phyloP scores from a whole-genome alignment of 2,113 vertebrate genomes.

The Elephas maximus region DNA sequence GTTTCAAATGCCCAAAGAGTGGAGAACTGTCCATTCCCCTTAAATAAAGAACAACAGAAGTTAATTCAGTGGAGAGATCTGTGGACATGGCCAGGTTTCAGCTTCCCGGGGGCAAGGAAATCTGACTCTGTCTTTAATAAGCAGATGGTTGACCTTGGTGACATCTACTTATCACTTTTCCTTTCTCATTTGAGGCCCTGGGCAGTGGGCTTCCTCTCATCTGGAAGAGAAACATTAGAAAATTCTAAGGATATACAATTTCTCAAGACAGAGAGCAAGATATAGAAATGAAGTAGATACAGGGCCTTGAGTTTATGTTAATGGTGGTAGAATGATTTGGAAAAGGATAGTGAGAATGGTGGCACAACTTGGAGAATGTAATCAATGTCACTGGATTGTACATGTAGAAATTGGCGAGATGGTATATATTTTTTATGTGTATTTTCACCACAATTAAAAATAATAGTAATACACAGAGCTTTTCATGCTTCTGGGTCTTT shows the following conservation, averaged over 20 bases:
- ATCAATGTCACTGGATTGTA: neutral
- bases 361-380: neutral
- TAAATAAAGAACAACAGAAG: conserved; percentile 80
- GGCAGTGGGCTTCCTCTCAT: conserved; percentile 63
- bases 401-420: neutral
- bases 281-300: neutral
- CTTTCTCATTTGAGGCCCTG: conserved; percentile 71
- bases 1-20: conserved; percentile 44
- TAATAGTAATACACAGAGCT: neutral
- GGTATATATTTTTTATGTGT: neutral
- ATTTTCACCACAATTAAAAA: too few relatives aligned
- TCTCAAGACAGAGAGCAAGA: conserved; percentile 6
- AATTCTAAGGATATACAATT: conserved; percentile 21
- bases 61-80: conserved; percentile 65
- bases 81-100: conserved; percentile 32
- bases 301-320: neutral
- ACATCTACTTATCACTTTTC: conserved; percentile 75
- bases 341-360: neutral
- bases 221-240: conserved; percentile 9
- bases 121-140: conserved; percentile 74
- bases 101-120: conserved; percentile 71
- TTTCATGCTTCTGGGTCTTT: neutral
- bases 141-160: conserved; percentile 77
- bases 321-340: neutral
- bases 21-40: neutral